Evolutionary conservation across 1,140 invertebrate species (phyloP), one percentile per base, ranked within the genome.

Genomic region (Drosophila nebulosa): DNA sequence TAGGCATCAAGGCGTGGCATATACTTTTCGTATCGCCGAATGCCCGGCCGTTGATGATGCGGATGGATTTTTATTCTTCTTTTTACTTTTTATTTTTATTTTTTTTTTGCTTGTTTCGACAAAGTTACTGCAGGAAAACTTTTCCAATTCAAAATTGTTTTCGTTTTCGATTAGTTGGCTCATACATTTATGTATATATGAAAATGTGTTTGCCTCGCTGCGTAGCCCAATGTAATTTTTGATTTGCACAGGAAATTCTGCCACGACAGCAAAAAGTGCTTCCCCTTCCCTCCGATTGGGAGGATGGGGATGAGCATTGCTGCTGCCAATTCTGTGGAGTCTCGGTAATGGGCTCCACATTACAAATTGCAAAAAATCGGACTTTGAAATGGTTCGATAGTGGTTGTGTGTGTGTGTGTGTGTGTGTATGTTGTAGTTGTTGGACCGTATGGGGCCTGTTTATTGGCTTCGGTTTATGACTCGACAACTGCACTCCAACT

Each of bases 61-160:
- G 78, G 59, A 76, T 74, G 59, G 16, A 27, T 42, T 59, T 75
- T 71, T 69, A 3, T 10, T 61, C 16, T 46, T 27, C 46, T 9
- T 46, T 1, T 53, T 26, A 26, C 9, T 0, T 26, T 55, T 30
- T 32, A 16, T 55, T 53, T 46, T 42, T 69, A 10, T 63, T 55
- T 53, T 46, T 42, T 69, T 10, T 63, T 10, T 22, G 18, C 39
- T 65, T 42, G 35, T 69, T 62, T 60, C 22, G 12, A 46, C 39
- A 46, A 83, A 83, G 78, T 64, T 79, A 30, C 70, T 75, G 50
- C 64, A 74, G 46, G 21, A 39, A 64, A 80, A 86, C 75, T 66
- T 85, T 85, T 85, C 75, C 63, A 79, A 80, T 86, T 81, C 67
- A 61, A 63, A 80, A 80, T 78, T 80, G 78, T 86, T 78, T 86